These are phyloP conservation scores for Apotomis capreana DNA, from an alignment of 2,888 invertebrate species.

Conservation along the genomic window DNA sequence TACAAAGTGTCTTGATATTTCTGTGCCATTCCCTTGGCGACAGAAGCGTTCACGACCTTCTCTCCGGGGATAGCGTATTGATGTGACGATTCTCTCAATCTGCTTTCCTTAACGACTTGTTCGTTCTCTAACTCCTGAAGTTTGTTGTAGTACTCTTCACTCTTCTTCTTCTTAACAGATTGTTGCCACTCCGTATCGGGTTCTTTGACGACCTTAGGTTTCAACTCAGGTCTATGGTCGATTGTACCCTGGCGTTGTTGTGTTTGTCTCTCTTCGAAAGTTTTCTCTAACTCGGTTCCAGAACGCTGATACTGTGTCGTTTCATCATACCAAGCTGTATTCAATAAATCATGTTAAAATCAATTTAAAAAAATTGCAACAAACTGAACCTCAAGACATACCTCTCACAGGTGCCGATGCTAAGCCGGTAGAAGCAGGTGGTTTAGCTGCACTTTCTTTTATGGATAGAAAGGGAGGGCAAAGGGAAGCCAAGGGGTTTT, in stretches of 20 bases:
- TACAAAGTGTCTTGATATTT: constrained; percentile 93
- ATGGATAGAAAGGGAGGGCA: constrained; percentile 57
- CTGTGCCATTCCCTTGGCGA: constrained; percentile 94
- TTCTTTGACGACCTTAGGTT: constrained; percentile 87
- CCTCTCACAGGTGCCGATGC: constrained; percentile 74
- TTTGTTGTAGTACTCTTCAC: constrained; percentile 92
- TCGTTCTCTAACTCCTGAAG: constrained; percentile 92
- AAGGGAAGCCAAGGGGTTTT: constrained; percentile 58
- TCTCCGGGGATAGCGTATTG: constrained; percentile 94
- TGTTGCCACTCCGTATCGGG: constrained; percentile 94
- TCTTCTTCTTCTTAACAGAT: constrained; percentile 90
- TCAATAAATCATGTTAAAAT: constrained; percentile 50
- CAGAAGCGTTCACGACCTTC: constrained; percentile 88
- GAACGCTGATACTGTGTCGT: constrained; percentile 92
- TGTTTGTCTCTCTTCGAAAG: constrained; percentile 92
- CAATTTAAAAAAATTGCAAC: constrained; percentile 40
- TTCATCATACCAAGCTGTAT: constrained; percentile 95
- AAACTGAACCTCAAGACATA: constrained; percentile 61
- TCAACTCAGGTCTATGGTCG: constrained; percentile 85
- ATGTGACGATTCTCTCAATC: constrained; percentile 89
- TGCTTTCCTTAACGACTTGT: constrained; percentile 91
- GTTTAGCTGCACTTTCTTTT: constrained; percentile 70
- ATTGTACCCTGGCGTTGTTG: constrained; percentile 86
- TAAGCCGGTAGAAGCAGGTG: constrained; percentile 79
- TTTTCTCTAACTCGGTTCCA: constrained; percentile 93